Evolutionary conservation across 2,888 invertebrate genomes (phyloP).

Genomic region (Diaprepes abbreviatus): DNA sequence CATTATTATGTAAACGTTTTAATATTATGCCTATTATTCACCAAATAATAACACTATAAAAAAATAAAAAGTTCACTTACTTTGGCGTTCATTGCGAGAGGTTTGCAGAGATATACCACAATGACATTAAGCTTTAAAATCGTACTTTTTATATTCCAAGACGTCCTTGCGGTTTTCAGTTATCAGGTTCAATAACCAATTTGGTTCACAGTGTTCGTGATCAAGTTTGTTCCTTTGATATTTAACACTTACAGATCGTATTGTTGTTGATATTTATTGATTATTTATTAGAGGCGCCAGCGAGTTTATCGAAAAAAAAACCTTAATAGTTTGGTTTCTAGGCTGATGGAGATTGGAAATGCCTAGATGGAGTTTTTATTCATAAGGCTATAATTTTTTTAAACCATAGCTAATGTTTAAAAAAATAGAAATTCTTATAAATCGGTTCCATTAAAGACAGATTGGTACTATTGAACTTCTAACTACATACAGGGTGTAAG

Average conservation of each 20-base stretch:
- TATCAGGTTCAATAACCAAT: constrained; percentile 38
- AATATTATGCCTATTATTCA: not conserved
- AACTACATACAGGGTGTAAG: too few species aligned
- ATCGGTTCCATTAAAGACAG: too few species aligned
- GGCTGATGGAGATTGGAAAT: too few species aligned
- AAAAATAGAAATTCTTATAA: too few species aligned
- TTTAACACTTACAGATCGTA: not conserved
- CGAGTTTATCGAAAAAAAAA: too few species aligned
- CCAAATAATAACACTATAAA: not conserved
- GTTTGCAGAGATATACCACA: constrained; percentile 27
- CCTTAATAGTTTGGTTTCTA: too few species aligned
- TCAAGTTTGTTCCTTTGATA: not conserved
- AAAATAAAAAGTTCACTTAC: constrained; percentile 31
- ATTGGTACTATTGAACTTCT: too few species aligned
- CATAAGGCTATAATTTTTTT: too few species aligned
- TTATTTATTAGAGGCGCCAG: not conserved
- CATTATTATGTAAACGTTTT: constrained; percentile 19
- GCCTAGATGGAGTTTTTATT: too few species aligned
- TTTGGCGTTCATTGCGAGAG: constrained; percentile 35
- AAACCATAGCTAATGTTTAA: too few species aligned
- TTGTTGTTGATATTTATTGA: not conserved
- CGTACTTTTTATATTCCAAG: constrained; percentile 44
- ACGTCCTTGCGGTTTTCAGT: constrained; percentile 43
- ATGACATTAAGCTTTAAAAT: constrained; percentile 24
- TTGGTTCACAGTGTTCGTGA: not conserved